phyloP scores from a whole-genome alignment of 2,113 vertebrate genomes.

The Ctenomys sociabilis region DNA sequence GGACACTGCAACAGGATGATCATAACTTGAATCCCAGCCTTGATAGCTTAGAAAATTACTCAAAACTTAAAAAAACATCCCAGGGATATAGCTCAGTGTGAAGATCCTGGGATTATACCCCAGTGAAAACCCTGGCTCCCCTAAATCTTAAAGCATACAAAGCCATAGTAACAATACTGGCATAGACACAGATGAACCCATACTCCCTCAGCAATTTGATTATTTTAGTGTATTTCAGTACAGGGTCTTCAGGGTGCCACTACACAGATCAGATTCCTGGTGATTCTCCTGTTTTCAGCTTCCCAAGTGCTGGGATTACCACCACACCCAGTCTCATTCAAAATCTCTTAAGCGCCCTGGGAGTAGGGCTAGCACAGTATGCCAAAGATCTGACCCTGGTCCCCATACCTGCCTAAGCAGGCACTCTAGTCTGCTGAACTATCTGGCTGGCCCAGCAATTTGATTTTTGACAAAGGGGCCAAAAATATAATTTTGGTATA shows the following conservation, averaged over 20 bases:
- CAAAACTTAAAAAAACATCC: background rate
- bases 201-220: background rate
- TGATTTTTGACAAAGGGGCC: background rate
- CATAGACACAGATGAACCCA: background rate
- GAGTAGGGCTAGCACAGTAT: too few species aligned
- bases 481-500: background rate
- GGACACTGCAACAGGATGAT: background rate
- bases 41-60: background rate
- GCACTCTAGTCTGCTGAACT: too few species aligned
- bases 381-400: too few species aligned
- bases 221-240: too few species aligned
- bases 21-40: background rate
- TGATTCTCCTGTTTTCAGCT: too few species aligned
- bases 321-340: too few species aligned
- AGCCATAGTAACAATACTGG: background rate
- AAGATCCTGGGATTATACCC: background rate
- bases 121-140: background rate
- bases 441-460: too few species aligned
- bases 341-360: too few species aligned
- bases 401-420: too few species aligned
- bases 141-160: background rate
- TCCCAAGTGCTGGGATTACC: too few species aligned
- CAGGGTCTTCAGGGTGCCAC: too few species aligned
- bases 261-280: too few species aligned
- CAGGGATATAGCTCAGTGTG: background rate